Evolutionary conservation across 2,113 vertebrate species (phyloP), one percentile per base, ranked within the genome.

Genomic region (Lasiurus borealis): DNA sequence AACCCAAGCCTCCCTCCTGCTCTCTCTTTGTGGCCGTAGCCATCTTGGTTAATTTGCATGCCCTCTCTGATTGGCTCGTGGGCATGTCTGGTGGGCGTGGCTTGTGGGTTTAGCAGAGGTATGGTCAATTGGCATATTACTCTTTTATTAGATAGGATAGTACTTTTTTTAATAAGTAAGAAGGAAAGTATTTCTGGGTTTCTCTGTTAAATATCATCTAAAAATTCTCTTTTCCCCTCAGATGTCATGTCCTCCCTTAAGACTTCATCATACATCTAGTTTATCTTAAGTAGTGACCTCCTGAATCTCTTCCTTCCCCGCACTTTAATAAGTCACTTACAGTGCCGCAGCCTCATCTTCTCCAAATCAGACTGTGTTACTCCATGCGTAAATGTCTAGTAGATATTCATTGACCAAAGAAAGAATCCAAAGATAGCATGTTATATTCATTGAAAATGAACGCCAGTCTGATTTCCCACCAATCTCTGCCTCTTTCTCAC

Each of bases 181-280:
- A 84, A 78, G 66, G 19, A 77, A 90, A 40, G 13, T 88, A 14
- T 62, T 81, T 48, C 31, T 75, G 2, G 2, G 8, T 50, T 69
- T n/a, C 46, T 12, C 68, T 78, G 44, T 25, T n/a, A 52, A 78
- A 54, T 13, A 52, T 46, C 13, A 31, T 14, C 34, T 78, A 27
- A 50, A 34, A 46, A 3, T 44, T 57, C 13, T 78, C 11, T 31
- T 21, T 64, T 52, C n/a, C 8, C 31, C 40, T 84, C 14, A 14
- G 29, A 83, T 40, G 34, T 0, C 34, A 62, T 8, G 54, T 21
- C 16, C 31, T 85, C 50, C 40, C 25, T 77, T 14, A 48, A 46
- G 18, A 36, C 12, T 11, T 2, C 40, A 0, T 29, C 8, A 0
- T 16, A 46, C 5, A 29, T 8, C 6, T 23, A 19, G 10, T 50